Conservation (phyloP, 2,797 vertebrate genomes). For the Neolamprologus multifasciatus region DNA sequence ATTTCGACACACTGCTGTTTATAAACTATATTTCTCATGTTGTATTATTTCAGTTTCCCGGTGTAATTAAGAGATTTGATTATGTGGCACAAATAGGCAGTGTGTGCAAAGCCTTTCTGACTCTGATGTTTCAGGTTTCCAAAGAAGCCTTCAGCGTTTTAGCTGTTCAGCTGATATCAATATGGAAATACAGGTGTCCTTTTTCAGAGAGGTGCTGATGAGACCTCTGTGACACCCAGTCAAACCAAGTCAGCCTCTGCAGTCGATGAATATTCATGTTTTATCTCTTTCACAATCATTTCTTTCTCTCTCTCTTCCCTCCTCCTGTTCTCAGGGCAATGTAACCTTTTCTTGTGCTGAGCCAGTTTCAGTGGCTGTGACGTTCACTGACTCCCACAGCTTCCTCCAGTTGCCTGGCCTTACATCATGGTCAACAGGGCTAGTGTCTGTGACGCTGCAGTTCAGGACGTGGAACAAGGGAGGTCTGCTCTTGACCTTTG, state of each 20-base stretch:
- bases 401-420: conserved; percentile 80
- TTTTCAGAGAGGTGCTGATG: conserved; percentile 30
- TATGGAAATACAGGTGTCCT: conserved; percentile 60
- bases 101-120: not conserved
- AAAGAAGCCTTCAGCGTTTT: not conserved
- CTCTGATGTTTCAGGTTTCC: not conserved
- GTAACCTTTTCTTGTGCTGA: conserved; percentile 90
- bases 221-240: conserved; percentile 50
- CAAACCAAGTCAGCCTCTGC: conserved; percentile 29
- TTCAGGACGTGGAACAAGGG: conserved; percentile 89
- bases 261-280: conserved; percentile 62
- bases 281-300: conserved; percentile 24
- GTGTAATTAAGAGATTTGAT: not conserved
- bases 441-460: conserved; percentile 80
- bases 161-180: conserved; percentile 17
- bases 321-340: conserved; percentile 78
- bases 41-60: not conserved
- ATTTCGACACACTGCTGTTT: not conserved
- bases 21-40: not conserved
- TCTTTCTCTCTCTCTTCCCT: conserved; percentile 3
- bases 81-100: not conserved
- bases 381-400: conserved; percentile 80
- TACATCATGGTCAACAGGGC: conserved; percentile 65
- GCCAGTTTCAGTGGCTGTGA: conserved; percentile 82
- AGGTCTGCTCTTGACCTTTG: conserved; percentile 82